Evolutionary conservation across 1,140 invertebrate species (phyloP), one percentile per base, ranked within the genome.

Genomic region (Orussus abietinus): DNA sequence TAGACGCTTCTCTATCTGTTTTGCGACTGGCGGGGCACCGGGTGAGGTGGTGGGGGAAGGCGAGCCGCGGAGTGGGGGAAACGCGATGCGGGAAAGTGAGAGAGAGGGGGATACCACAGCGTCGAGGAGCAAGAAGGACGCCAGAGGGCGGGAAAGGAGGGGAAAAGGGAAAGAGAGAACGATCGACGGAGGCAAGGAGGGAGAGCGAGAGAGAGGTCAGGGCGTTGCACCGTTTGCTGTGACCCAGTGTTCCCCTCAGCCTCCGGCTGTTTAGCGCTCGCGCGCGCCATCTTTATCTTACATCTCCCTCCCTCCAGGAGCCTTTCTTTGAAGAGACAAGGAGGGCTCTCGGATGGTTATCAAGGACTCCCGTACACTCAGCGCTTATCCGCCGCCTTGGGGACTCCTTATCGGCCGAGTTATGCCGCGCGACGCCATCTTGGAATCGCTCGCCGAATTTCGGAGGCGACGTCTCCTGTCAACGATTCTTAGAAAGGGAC

Each of bases 221-320:
- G 59, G 54, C 61, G 57, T 65, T 65, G 62, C 59, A 64, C 61
- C 51, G 51, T 43, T 56, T 36, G 42, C 42, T 60, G 38, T 65
- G 62, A 65, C 62, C 62, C 51, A 64, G 52, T 63, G 51, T 61
- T 44, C 47, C 49, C 46, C 35, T 35, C 38, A 17, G 22, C 35
- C 40, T 28, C 9, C 13, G 22, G 28, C 22, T 11, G 19, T 14
- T 34, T 13, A n/a, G 17, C 39, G 26, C 22, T 10, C 14, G 12
- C 11, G 30, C 26, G 12, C 9, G 25, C 14, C 25, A 19, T 32
- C 28, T 21, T 19, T 31, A n/a, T n/a, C n/a, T n/a, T n/a, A n/a
- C n/a, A n/a, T 7, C 12, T 12, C 29, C 19, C 20, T 21, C n/a
- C 10, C 17, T 9, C 18, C 22, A 21, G 11, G 1, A 11, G 15